Conservation (phyloP, 2,888 invertebrate genomes). For the Dolichopus griseipennis region DNA sequence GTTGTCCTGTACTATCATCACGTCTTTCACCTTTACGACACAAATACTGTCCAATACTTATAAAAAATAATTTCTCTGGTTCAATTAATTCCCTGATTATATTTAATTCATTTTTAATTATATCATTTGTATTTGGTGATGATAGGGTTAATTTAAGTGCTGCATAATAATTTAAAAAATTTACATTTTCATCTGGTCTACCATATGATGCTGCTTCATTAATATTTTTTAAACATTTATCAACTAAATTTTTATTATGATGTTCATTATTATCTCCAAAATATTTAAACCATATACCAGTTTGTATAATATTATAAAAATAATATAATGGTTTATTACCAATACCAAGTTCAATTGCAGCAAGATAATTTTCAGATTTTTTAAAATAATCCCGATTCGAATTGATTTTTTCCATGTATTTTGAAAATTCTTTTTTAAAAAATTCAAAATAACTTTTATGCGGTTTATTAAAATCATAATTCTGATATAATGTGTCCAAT, state of each 20-base stretch:
- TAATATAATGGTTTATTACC: background rate
- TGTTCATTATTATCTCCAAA: background rate
- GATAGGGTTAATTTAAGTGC: background rate
- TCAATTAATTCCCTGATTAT: background rate
- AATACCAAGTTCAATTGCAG: background rate
- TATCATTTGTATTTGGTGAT: background rate
- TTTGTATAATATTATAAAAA: background rate
- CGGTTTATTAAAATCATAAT: background rate
- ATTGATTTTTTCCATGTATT: too few species aligned
- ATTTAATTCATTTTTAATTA: background rate
- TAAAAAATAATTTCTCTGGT: background rate
- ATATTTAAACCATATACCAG: background rate
- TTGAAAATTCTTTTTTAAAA: background rate
- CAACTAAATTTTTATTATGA: background rate
- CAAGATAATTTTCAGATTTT: background rate
- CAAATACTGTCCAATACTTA: background rate
- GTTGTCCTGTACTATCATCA: background rate
- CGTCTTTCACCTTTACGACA: background rate
- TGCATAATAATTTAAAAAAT: background rate
- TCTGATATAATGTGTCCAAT: background rate
- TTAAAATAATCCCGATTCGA: background rate
- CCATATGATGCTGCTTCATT: background rate
- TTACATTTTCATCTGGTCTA: background rate
- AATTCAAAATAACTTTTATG: background rate
- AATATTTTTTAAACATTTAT: background rate